Base-by-base conservation (phyloP, 2,113 vertebrate species). In the Pycnonotus jocosus region DNA sequence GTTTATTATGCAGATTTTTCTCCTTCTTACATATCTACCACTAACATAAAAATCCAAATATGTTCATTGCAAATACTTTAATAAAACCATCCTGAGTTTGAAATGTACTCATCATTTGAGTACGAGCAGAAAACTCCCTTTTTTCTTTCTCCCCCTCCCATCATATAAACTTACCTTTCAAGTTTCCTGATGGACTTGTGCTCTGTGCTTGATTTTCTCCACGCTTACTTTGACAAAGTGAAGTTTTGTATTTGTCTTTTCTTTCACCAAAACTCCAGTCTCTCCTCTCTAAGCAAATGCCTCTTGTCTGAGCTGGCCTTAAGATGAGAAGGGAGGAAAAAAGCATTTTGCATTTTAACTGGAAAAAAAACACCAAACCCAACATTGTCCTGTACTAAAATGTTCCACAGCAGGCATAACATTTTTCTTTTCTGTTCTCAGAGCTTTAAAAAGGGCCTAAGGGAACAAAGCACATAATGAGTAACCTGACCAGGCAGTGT, bases 381-480 rank as follows among this genome's bases (percentile, higher is more conserved):
- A n/a, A n/a, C 11, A 8, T 70, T 40, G 44, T 65, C 51, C 44
- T n/a, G 10, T 82, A 57, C 37, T 40, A 44, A 87, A 94, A 61
- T 77, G 92, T 96, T 94, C 88, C 74, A 70, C 58, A 73, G 14
- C 11, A 3, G 50, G 71, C 23, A 92, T 61, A 47, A 38, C 58
- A 38, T 54, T 92, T 85, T 94, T 70, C 10, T 88, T 57, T 37
- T 84, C 31, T 80, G 79, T 62, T 90, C 71, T 93, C 42, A 35
- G 88, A 88, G 68, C 88, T 96, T 90, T 58, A 91, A 89, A 93
- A 94, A 91, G 57, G 40, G 62, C 96, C 95, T 37, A 28, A 90
- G 92, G 96, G 92, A 62, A 78, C 35, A 73, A 93, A 82, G 62
- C 68, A 93, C 38, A 20, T 97, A 97, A 97, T 97, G 71, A 96